Percentiles rank a stretch among this genome's conserved stretches.
Conservation (phyloP, 2,113 vertebrate species). For the Anhinga anhinga region DNA sequence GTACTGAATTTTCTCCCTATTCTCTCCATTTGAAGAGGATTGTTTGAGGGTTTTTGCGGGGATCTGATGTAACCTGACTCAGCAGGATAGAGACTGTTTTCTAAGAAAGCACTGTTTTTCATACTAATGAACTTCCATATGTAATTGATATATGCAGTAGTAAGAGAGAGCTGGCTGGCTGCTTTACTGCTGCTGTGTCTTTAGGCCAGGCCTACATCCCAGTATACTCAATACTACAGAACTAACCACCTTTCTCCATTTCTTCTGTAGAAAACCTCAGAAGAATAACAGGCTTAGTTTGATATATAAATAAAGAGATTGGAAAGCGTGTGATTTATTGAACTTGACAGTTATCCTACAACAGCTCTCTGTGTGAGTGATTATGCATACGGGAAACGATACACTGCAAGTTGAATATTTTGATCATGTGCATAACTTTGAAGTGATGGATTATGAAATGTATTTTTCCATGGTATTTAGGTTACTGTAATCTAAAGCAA, state of each 20-base stretch:
- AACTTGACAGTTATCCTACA: constrained; percentile 62
- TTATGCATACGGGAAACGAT: constrained; percentile 52
- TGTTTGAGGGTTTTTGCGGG: too few species aligned
- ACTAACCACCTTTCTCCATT: not conserved
- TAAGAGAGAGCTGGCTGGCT: not conserved
- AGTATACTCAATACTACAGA: not conserved
- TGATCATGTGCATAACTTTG: constrained; percentile 58
- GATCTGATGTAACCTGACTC: not conserved
- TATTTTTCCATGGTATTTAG: constrained; percentile 55
- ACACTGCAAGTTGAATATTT: constrained; percentile 59
- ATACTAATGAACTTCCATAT: not conserved
- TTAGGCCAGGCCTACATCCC: not conserved
- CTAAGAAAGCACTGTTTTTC: not conserved
- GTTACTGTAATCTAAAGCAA: constrained; percentile 52
- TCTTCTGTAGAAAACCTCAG: not conserved
- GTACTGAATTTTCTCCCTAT: not conserved
- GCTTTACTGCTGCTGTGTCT: not conserved
- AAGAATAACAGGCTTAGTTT: not conserved
- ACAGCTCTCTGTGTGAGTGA: constrained; percentile 50
- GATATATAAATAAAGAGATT: constrained; percentile 39
- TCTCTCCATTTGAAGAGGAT: not conserved
- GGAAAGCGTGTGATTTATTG: constrained; percentile 43
- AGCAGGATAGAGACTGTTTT: not conserved
- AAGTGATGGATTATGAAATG: constrained; percentile 68
- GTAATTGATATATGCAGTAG: not conserved